These are phyloP conservation scores for Triplophysa rosa DNA, from an alignment of 2,113 vertebrate species.

Conservation along the genomic window DNA sequence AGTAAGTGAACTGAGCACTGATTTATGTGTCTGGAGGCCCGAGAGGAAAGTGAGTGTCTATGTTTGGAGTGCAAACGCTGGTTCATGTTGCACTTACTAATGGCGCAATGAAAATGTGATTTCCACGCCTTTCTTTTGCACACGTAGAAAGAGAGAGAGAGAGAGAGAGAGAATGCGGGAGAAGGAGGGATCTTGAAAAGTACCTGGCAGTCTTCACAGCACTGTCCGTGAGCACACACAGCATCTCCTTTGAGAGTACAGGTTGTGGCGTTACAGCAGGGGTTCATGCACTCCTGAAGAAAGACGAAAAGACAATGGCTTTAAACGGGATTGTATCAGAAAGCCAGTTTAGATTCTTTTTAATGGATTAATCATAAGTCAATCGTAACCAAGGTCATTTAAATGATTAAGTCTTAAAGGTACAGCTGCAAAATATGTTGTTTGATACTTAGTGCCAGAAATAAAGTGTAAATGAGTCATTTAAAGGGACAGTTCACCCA, in stretches of 20 bases:
- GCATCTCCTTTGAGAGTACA: constrained; percentile 85
- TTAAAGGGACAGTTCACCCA: not conserved
- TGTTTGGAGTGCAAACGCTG: constrained; percentile 38
- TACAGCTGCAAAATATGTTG: not conserved
- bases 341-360: not conserved
- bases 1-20: constrained; percentile 32
- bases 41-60: constrained; percentile 36
- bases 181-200: constrained; percentile 31
- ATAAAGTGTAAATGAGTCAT: not conserved
- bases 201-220: constrained; percentile 91
- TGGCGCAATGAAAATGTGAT: constrained; percentile 47
- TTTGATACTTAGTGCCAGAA: not conserved
- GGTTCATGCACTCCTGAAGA: constrained; percentile 88
- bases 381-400: not conserved
- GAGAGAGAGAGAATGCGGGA: not conserved
- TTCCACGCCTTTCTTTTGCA: constrained; percentile 26
- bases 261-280: constrained; percentile 92
- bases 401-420: not conserved
- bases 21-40: constrained; percentile 51
- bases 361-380: not conserved
- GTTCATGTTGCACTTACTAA: constrained; percentile 47
- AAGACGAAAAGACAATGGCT: not conserved
- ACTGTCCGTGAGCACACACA: constrained; percentile 91
- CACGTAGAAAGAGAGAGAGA: constrained; percentile 5
- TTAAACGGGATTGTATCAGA: not conserved